Evolutionary conservation across 2,113 vertebrate species (phyloP).

Genomic region (Stegostoma tigrinum): DNA sequence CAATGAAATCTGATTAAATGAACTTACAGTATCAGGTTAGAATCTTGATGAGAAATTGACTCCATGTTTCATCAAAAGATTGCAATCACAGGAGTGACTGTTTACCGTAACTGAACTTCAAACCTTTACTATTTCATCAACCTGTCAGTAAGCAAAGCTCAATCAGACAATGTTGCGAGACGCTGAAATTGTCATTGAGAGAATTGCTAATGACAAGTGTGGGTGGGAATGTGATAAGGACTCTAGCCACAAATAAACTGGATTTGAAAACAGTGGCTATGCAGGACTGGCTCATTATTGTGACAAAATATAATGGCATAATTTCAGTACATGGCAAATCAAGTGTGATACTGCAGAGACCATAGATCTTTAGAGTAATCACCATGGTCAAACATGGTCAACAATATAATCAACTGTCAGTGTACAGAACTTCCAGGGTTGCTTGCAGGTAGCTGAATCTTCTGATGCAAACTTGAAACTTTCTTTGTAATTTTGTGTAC

Average conservation of each 20-base stretch:
- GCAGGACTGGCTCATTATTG: neutral
- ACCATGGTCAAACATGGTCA: neutral
- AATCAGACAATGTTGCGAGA: neutral
- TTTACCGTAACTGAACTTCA: neutral
- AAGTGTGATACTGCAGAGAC: neutral
- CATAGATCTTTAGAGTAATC: neutral
- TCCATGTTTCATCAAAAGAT: conserved; percentile 21
- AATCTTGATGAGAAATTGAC: conserved; percentile 30
- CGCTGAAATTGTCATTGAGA: neutral
- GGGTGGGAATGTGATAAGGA: neutral
- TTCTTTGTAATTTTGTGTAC: neutral
- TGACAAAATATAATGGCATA: neutral
- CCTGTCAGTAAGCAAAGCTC: neutral
- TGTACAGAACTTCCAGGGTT: neutral
- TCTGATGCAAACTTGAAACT: neutral
- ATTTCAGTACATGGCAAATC: neutral
- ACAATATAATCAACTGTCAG: neutral
- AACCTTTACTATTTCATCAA: conserved; percentile 13
- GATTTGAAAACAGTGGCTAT: neutral
- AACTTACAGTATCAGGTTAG: neutral
- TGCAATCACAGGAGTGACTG: conserved; percentile 13
- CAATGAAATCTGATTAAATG: conserved; percentile 1
- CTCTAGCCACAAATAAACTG: neutral
- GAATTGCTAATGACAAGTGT: neutral
- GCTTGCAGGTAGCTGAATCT: neutral